These are phyloP conservation scores for Garra rufa DNA, from an alignment of 2,113 vertebrate species.

Conservation along the genomic window DNA sequence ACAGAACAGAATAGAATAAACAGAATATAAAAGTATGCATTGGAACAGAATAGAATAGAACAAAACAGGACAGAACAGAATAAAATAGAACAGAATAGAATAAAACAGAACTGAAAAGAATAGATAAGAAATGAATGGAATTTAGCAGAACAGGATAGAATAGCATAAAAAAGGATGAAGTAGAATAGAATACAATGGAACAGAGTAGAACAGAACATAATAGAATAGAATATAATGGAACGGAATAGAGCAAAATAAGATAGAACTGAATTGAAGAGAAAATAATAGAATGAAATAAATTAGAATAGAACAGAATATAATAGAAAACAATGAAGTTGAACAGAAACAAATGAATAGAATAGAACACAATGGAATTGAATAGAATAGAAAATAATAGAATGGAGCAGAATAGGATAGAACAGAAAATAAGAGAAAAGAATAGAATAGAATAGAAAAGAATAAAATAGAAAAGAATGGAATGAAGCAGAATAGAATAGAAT, in stretches of 20 bases:
- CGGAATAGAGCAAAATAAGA: background rate
- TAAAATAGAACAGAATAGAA: background rate
- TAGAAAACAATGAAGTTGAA: too few relatives aligned
- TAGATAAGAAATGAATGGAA: background rate
- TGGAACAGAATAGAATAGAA: background rate
- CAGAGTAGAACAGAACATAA: background rate
- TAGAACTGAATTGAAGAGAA: background rate
- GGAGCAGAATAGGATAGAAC: background rate
- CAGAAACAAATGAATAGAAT: background rate
- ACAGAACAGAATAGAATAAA: background rate
- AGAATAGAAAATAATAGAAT: background rate
- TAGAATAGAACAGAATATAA: background rate
- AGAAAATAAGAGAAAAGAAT: too few relatives aligned
- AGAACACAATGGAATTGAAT: background rate
- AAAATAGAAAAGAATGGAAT: background rate
- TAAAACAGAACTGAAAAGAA: background rate
- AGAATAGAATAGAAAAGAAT: background rate
- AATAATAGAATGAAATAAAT: background rate
- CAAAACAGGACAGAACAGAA: too few relatives aligned
- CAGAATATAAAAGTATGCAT: too few relatives aligned
- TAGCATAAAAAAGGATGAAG: rapidly evolving
- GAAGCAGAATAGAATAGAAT: background rate
- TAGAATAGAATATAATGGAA: background rate
- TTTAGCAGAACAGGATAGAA: background rate
- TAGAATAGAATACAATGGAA: background rate